These are phyloP conservation scores for Sphaerodactylus townsendi DNA, from an alignment of 2,113 vertebrate genomes.

Conservation along the genomic window DNA sequence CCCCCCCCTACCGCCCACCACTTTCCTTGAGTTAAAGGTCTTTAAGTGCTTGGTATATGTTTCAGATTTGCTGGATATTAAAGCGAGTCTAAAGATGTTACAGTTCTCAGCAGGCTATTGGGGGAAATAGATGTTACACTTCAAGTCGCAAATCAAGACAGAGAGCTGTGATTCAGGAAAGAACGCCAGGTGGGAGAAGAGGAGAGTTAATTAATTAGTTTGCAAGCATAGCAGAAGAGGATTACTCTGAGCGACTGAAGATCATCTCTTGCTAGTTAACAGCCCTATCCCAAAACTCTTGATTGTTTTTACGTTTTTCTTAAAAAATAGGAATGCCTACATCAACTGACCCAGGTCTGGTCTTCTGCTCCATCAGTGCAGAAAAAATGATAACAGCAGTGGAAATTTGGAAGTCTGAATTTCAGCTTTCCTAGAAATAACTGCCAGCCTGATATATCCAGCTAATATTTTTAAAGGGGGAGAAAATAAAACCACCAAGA, in stretches of 20 bases:
- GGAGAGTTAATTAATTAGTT: neutral
- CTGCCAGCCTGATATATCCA: slow-evolving; percentile 71
- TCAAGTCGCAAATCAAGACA: slow-evolving; percentile 77
- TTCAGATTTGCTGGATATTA: slow-evolving; percentile 77
- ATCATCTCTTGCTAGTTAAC: slow-evolving; percentile 69
- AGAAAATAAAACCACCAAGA: slow-evolving; percentile 71
- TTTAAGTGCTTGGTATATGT: slow-evolving; percentile 74
- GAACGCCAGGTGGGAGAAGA: slow-evolving; percentile 77
- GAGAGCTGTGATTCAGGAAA: slow-evolving; percentile 79
- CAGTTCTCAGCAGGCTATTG: slow-evolving; percentile 77
- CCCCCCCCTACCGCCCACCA: slow-evolving; percentile 19
- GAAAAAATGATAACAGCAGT: slow-evolving; percentile 76
- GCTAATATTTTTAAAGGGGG: slow-evolving; percentile 72
- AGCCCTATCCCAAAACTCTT: slow-evolving; percentile 70
- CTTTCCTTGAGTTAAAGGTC: slow-evolving; percentile 70
- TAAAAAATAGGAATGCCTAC: slow-evolving; percentile 78
- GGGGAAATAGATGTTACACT: slow-evolving; percentile 70
- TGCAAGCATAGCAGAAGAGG: slow-evolving; percentile 64
- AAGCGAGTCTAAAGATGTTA: slow-evolving; percentile 76
- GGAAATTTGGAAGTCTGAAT: slow-evolving; percentile 79
- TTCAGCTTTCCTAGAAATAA: slow-evolving; percentile 78
- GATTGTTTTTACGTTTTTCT: slow-evolving; percentile 63
- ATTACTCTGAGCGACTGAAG: slow-evolving; percentile 79
- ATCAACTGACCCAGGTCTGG: slow-evolving; percentile 75
- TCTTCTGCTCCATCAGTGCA: slow-evolving; percentile 76